Conservation (phyloP, 2,113 vertebrate genomes). For the Enhydra lutris region DNA sequence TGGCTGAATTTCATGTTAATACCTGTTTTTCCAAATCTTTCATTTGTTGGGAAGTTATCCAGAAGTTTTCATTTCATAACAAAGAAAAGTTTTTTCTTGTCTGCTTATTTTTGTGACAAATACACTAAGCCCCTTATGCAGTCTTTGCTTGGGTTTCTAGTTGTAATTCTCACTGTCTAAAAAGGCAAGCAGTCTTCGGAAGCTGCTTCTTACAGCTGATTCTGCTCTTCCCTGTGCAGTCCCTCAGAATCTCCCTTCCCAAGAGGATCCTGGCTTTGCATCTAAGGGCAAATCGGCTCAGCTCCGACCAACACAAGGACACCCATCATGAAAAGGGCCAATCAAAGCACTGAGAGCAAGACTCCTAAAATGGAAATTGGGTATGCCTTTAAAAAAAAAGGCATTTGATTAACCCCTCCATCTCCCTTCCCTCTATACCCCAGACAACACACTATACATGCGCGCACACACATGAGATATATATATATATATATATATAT, state of each 20-base stretch:
- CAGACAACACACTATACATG: neutral
- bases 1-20: neutral
- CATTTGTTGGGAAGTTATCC: neutral
- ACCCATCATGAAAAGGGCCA: constrained; percentile 61
- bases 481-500: neutral
- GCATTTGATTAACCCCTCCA: neutral
- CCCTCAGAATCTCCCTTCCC: neutral
- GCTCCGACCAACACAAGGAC: neutral
- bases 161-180: constrained; percentile 33
- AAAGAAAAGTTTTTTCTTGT: neutral
- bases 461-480: neutral
- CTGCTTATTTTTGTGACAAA: constrained; percentile 36
- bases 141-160: constrained; percentile 22
- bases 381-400: neutral
- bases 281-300: constrained; percentile 39
- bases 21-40: constrained; percentile 43
- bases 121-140: neutral
- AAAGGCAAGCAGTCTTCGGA: constrained; percentile 31
- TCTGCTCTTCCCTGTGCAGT: neutral
- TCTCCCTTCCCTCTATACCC: neutral
- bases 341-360: constrained; percentile 33
- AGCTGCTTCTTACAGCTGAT: constrained; percentile 28
- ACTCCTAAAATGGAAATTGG: constrained; percentile 46
- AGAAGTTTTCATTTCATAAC: constrained; percentile 35
- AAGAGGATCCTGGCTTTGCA: constrained; percentile 30